Percentiles rank a stretch among this genome's conserved stretches.
These are phyloP conservation scores for Bombus ignitus DNA, from an alignment of 1,140 invertebrate species.

Conservation along the genomic window DNA sequence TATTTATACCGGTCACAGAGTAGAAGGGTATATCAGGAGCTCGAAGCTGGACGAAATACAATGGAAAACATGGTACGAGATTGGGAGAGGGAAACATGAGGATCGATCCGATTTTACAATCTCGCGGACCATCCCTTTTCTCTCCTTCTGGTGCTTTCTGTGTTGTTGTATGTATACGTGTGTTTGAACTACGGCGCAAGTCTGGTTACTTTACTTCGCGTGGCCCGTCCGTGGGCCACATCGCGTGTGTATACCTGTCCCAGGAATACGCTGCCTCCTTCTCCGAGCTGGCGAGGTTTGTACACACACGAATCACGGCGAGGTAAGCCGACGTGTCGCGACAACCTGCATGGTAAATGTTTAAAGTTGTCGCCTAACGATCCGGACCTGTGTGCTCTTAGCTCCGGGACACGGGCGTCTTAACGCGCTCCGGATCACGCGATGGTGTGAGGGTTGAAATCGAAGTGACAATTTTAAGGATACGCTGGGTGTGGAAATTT, in stretches of 20 bases:
- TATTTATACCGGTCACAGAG: conserved; percentile 63
- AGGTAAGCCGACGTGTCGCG: conserved; percentile 40
- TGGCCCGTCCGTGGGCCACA: neutral
- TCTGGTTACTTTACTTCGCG: neutral
- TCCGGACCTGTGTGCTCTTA: conserved; percentile 46
- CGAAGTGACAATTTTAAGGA: neutral
- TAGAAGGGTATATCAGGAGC: conserved; percentile 23
- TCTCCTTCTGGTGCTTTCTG: neutral
- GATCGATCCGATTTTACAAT: conserved; percentile 80
- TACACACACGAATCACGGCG: conserved; percentile 43
- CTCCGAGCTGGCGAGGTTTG: neutral
- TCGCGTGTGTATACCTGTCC: neutral
- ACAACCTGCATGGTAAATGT: conserved; percentile 54
- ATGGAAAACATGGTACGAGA: conserved; percentile 22
- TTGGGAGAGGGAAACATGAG: conserved; percentile 48
- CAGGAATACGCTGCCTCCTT: conserved; percentile 36
- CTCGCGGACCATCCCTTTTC: conserved; percentile 48
- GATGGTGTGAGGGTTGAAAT: neutral
- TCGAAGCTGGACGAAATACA: neutral
- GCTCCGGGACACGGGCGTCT: conserved; percentile 7
- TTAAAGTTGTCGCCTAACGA: conserved; percentile 51
- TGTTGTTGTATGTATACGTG: conserved; percentile 33
- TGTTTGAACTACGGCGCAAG: conserved; percentile 71
- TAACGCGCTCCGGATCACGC: neutral
- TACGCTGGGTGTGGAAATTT: neutral